Base-by-base conservation (phyloP, 2,797 vertebrate species). In the Tiaroga cobitis region DNA sequence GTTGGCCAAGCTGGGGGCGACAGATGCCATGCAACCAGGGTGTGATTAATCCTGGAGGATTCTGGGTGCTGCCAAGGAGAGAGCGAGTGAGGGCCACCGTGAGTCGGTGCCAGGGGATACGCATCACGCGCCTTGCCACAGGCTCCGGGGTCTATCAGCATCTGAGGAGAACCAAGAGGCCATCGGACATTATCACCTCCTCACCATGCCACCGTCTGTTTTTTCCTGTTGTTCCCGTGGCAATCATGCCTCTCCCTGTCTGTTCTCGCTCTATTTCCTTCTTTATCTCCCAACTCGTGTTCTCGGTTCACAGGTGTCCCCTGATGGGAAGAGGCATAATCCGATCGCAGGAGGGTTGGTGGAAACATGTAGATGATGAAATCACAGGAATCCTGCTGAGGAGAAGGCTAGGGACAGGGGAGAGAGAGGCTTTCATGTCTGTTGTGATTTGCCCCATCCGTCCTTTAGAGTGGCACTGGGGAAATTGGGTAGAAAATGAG, bases 21-120 rank as follows among this genome's bases (percentile, higher is more conserved):
- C 94, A 95, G 93, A 94, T 94, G 93, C 92, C 89, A 91, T 87
- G 54, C 92, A 91, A 92, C 92, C 91, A 90, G 92, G 89, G 77
- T 86, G 84, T 92, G 87, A 95, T 94, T 93, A 94, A 94, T 94
- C 93, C 93, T 86, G 82, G 56, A 85, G 79, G 85, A 88, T 72
- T 80, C 69, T 80, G 65, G 74, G 54, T 49, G 79, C 63, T 88
- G 73, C 72, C 80, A 81, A 82, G 61, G 41, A 77, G 26, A 78
- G 56, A 29, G 67, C 1, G 32, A 79, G 87, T 32, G 49, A 78
- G 74, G 65, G 67, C 80, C 80, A 82, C 63, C 29, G 0, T 65
- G 37, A 77, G 8, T 10, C 18, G 1, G 49, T 82, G 74, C 49
- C 80, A 82, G 72, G 73, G 74, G 80, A 77, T 39, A 61, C 63